A percentile compares a stretch with the other conserved stretches of the same genome.
Conservation (phyloP, 2,113 vertebrate genomes). For the Oreochromis aureus region DNA sequence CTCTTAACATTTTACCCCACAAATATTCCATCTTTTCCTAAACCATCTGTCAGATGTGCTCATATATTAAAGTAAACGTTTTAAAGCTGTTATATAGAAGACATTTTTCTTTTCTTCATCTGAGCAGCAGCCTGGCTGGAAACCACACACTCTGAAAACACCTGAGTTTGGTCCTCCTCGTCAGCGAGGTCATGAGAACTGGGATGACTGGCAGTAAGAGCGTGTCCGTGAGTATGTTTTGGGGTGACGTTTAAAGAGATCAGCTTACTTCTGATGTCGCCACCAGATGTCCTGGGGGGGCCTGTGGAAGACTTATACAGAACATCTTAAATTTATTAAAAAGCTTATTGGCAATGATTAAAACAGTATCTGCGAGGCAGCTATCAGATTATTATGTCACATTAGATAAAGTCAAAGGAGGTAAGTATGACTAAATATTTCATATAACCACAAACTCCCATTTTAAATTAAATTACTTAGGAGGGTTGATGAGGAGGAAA, state of each 20-base stretch:
- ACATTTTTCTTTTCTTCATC: background rate
- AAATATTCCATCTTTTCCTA: constrained; percentile 5
- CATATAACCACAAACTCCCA: background rate
- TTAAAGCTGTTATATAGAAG: background rate
- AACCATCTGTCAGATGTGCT: background rate
- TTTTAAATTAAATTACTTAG: background rate
- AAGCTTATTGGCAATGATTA: background rate
- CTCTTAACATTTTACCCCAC: background rate
- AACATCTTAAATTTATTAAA: background rate
- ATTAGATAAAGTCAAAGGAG: background rate
- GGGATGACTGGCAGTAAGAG: background rate
- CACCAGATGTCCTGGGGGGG: background rate
- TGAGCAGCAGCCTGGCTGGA: background rate
- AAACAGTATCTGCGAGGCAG: background rate
- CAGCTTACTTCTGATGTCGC: constrained; percentile 1
- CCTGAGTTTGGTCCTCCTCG: background rate
- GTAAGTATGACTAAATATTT: background rate
- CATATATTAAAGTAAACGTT: background rate
- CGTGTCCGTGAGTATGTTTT: background rate
- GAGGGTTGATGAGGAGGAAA: constrained; percentile 5
- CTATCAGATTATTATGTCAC: background rate
- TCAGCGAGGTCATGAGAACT: constrained; percentile 42
- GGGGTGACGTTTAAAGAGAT: background rate
- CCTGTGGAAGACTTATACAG: background rate
- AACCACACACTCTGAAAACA: constrained; percentile 16